A percentile compares a stretch with the other conserved stretches of the same genome.
These are phyloP conservation scores for Spilogale gracilis DNA, from an alignment of 2,113 vertebrate genomes.

Conservation along the genomic window DNA sequence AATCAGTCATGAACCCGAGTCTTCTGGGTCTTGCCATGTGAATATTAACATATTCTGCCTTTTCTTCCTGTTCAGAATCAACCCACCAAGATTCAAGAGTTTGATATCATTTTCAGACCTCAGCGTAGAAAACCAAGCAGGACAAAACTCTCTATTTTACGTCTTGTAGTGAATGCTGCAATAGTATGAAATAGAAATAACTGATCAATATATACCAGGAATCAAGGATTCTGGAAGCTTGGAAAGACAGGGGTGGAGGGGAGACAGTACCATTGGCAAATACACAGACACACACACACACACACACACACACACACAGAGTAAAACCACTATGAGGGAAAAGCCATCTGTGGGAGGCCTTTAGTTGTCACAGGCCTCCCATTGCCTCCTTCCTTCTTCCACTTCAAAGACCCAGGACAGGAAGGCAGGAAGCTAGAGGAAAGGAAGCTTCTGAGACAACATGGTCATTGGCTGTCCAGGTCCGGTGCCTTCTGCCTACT, in stretches of 20 bases:
- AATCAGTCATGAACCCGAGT: background rate
- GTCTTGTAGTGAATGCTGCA: background rate
- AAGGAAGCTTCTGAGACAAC: background rate
- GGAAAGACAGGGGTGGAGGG: background rate
- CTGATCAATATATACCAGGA: background rate
- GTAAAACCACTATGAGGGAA: background rate
- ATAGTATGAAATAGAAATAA: background rate
- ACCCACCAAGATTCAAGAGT: background rate
- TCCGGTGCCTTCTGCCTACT: background rate
- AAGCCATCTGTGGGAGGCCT: background rate
- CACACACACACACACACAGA: background rate
- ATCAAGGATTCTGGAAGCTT: background rate
- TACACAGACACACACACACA: background rate
- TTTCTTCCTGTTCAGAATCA: slow-evolving; percentile 9
- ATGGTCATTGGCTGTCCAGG: background rate
- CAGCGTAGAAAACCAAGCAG: background rate
- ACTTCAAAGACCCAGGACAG: background rate
- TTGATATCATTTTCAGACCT: slow-evolving; percentile 23
- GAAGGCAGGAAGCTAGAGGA: background rate
- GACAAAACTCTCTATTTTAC: background rate
- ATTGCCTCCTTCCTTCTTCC: background rate
- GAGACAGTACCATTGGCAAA: background rate
- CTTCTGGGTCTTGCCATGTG: background rate
- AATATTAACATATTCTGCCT: background rate
- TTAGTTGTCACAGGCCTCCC: background rate